phyloP scores from a whole-genome alignment of 64 coral and sea anemone species.

The Trachythela sp. region DNA sequence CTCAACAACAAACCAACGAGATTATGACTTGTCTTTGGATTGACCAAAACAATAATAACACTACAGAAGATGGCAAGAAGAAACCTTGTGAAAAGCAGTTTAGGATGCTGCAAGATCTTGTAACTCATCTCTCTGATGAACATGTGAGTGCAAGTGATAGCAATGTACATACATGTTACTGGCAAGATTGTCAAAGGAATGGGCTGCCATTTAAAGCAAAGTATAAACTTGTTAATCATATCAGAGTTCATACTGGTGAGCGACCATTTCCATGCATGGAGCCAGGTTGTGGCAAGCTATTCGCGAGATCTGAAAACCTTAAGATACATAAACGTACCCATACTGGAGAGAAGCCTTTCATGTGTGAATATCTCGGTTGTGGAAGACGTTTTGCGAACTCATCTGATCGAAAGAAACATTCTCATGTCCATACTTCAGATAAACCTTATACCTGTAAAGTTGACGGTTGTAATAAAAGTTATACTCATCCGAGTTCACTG shows the following conservation, averaged over 20 bases:
- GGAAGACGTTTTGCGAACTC: constrained; percentile 17
- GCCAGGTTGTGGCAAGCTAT: constrained; percentile 2
- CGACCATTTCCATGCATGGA: neutral
- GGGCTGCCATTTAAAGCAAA: neutral
- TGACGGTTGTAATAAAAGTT: constrained; percentile 9
- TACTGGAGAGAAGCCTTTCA: constrained; percentile 15
- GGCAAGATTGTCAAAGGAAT: neutral
- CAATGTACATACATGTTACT: constrained; percentile 13
- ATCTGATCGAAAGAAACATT: constrained; percentile 1
- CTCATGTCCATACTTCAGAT: constrained; percentile 18
- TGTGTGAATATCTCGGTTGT: constrained; percentile 4
- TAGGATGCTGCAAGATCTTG: neutral
- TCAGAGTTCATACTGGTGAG: neutral
- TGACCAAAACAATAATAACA: neutral
- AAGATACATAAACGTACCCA: neutral
- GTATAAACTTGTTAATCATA: constrained; percentile 21
- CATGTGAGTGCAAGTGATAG: neutral
- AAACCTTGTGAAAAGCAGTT: constrained; percentile 9
- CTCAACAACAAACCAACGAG: constrained; percentile 15
- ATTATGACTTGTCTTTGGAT: constrained; percentile 30
- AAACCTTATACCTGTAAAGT: constrained; percentile 2
- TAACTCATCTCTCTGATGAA: constrained; percentile 4
- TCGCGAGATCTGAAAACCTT: constrained; percentile 2
- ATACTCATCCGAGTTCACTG: constrained; percentile 5
- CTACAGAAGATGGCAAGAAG: neutral